Conservation (phyloP, 2,797 vertebrate genomes). For the Petrocephalus schoutedeni region DNA sequence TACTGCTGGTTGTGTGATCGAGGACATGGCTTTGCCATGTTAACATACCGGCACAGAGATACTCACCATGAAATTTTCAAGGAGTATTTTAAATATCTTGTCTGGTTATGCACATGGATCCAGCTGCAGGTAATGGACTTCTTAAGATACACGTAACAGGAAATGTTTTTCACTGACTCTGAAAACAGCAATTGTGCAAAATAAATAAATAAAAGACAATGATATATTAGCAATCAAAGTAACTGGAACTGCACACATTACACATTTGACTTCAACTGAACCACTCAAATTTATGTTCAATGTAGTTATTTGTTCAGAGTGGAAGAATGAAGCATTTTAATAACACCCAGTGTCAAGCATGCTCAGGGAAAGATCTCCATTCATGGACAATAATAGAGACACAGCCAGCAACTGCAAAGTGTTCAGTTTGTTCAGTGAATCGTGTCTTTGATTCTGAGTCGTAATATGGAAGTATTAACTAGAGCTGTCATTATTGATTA, state of each 20-base stretch:
- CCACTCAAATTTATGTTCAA: neutral
- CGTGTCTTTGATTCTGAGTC: neutral
- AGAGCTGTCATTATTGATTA: too few relatives aligned
- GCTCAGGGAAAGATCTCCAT: neutral
- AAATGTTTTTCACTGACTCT: slow-evolving; percentile 35
- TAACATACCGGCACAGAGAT: neutral
- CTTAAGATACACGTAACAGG: slow-evolving; percentile 26
- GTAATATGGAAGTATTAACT: neutral
- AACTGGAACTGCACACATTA: neutral
- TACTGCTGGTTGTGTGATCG: neutral
- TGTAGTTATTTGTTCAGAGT: neutral
- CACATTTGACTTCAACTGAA: neutral
- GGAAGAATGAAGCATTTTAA: neutral
- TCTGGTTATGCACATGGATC: slow-evolving; percentile 5
- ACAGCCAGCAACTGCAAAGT: neutral
- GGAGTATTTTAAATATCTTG: slow-evolving; percentile 11
- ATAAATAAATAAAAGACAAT: neutral
- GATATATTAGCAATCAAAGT: neutral
- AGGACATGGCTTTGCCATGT: neutral
- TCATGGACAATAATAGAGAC: neutral
- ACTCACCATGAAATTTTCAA: slow-evolving; percentile 30
- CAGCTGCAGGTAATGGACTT: slow-evolving; percentile 34
- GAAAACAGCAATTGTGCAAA: slow-evolving; percentile 5
- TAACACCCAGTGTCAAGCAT: neutral
- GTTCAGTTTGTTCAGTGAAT: neutral